Percentiles rank a stretch among this genome's conserved stretches.
Evolutionary conservation across 2,888 invertebrate genomes (phyloP).

Genomic region (Drosophila leonis): DNA sequence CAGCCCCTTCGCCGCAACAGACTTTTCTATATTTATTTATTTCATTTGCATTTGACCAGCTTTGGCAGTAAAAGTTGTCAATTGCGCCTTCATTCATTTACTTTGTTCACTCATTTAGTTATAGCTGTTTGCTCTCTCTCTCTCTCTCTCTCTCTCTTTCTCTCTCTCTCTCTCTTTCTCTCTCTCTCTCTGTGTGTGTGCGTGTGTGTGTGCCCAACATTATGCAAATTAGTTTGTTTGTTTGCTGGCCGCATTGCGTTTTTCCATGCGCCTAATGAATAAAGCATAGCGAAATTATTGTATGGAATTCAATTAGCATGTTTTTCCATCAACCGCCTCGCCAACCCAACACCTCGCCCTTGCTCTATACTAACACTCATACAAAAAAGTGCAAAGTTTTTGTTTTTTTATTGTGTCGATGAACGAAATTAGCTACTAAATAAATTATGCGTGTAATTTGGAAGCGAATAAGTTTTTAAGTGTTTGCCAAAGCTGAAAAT

Average conservation of each 20-base stretch:
- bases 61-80: slow-evolving; percentile 45
- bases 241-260: slow-evolving; percentile 54
- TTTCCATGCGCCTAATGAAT: slow-evolving; percentile 63
- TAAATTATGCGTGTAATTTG: slow-evolving; percentile 73
- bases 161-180: background rate
- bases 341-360: background rate
- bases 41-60: slow-evolving; percentile 33
- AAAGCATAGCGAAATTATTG: slow-evolving; percentile 72
- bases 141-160: too few species aligned
- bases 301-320: slow-evolving; percentile 68
- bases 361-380: background rate
- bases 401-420: slow-evolving; percentile 16
- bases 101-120: slow-evolving; percentile 51
- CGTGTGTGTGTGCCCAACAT: slow-evolving; percentile 45
- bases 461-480: slow-evolving; percentile 39
- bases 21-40: slow-evolving; percentile 22
- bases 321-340: slow-evolving; percentile 31
- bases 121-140: slow-evolving; percentile 6
- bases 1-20: background rate
- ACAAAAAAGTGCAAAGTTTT: slow-evolving; percentile 49
- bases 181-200: slow-evolving; percentile 2
- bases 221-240: slow-evolving; percentile 68
- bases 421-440: slow-evolving; percentile 49
- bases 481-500: slow-evolving; percentile 40
- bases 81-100: slow-evolving; percentile 49